These are phyloP conservation scores for Ladona fulva DNA, from an alignment of 1,140 invertebrate species.

Conservation along the genomic window DNA sequence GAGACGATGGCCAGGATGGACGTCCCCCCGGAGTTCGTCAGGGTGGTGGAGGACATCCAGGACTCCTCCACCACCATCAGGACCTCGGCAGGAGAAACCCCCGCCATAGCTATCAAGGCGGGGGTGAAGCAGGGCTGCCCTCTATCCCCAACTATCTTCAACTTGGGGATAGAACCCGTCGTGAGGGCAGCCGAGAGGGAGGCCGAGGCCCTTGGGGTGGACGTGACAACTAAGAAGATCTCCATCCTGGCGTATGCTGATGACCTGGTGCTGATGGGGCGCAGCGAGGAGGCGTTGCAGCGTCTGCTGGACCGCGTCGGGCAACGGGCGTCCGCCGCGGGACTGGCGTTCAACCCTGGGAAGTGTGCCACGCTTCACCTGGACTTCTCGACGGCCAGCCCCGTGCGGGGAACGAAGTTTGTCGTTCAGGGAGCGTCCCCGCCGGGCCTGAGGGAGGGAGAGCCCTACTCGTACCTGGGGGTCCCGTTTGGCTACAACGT, in stretches of 20 bases:
- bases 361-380: slow-evolving; percentile 29
- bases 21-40: too few relatives aligned
- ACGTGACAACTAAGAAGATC: slow-evolving; percentile 21
- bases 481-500: slow-evolving; percentile 28
- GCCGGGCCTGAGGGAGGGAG: background rate
- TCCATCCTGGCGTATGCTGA: slow-evolving; percentile 30
- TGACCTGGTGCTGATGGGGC: too few relatives aligned
- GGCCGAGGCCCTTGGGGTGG: slow-evolving; percentile 19
- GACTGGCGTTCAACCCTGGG: slow-evolving; percentile 27
- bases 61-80: too few relatives aligned
- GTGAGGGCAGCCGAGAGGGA: slow-evolving; percentile 13
- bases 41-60: too few relatives aligned
- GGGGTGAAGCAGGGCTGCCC: too few relatives aligned
- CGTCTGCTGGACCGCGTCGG: too few relatives aligned
- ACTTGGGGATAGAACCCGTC: slow-evolving; percentile 32
- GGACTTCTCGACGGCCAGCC: slow-evolving; percentile 15
- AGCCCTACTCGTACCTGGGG: too few relatives aligned
- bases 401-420: slow-evolving; percentile 18
- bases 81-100: too few relatives aligned
- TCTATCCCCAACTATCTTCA: slow-evolving; percentile 34
- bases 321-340: slow-evolving; percentile 26
- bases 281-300: too few relatives aligned
- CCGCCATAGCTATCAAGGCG: too few relatives aligned
- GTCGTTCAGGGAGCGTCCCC: background rate
- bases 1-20: too few relatives aligned